Percentiles rank a stretch among this genome's conserved stretches.
phyloP scores from a whole-genome alignment of 2,113 vertebrate species.

The Aix galericulata region DNA sequence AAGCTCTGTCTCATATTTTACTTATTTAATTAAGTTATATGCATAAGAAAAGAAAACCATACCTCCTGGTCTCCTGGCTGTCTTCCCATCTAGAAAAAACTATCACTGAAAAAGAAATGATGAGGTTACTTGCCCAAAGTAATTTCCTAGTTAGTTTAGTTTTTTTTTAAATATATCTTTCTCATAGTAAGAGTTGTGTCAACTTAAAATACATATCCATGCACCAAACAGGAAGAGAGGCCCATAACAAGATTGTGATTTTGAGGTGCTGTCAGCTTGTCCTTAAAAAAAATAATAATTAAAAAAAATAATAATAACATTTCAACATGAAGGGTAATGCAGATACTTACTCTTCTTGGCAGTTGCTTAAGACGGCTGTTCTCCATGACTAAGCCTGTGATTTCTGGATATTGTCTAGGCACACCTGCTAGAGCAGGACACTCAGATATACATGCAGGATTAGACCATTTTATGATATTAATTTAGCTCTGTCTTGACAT shows the following conservation, averaged over 20 bases:
- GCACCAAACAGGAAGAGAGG: slow-evolving; percentile 36
- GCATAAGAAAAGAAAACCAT: slow-evolving; percentile 20
- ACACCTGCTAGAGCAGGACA: slow-evolving; percentile 22
- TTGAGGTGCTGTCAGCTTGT: slow-evolving; percentile 27
- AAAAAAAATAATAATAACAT: not conserved
- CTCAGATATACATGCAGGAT: not conserved
- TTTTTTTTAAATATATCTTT: slow-evolving; percentile 27
- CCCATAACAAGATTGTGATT: slow-evolving; percentile 4
- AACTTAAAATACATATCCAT: slow-evolving; percentile 7
- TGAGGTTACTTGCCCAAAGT: slow-evolving; percentile 21
- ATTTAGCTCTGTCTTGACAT: not conserved
- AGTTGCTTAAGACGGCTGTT: slow-evolving; percentile 39
- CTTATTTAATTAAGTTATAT: slow-evolving; percentile 62
- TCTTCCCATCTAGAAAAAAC: slow-evolving; percentile 47
- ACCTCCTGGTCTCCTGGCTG: slow-evolving; percentile 38
- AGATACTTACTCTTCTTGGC: slow-evolving; percentile 32
- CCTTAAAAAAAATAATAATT: not conserved
- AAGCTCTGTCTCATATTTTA: slow-evolving; percentile 37
- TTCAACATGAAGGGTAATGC: not conserved
- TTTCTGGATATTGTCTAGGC: slow-evolving; percentile 48
- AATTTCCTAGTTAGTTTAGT: slow-evolving; percentile 33
- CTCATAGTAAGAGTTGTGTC: not conserved
- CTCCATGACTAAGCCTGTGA: not conserved
- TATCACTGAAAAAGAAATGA: slow-evolving; percentile 19
- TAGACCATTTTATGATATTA: not conserved